Evolutionary conservation across 2,797 vertebrate species (phyloP).

Genomic region (Chanos chanos): DNA sequence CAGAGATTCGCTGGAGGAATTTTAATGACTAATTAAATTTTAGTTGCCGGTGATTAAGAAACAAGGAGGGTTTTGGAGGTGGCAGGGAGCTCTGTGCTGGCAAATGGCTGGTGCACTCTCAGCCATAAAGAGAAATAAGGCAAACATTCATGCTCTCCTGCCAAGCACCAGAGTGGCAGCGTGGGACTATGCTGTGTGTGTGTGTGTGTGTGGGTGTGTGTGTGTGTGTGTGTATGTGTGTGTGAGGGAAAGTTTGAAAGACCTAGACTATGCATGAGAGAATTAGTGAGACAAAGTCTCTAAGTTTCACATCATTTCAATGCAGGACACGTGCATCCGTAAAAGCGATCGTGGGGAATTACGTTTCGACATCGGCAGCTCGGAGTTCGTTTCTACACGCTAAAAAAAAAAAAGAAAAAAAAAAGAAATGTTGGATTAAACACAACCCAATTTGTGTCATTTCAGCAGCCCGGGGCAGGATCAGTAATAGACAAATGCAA

Average conservation of each 20-base stretch:
- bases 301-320: no score
- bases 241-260: slow-evolving; percentile 8
- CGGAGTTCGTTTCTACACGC: no score
- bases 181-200: slow-evolving; percentile 34
- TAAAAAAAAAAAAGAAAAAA: no score
- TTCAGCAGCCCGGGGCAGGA: no score
- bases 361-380: no score
- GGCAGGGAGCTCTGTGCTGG: slow-evolving; percentile 55
- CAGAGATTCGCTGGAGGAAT: slow-evolving; percentile 70
- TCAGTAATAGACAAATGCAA: no score
- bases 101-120: slow-evolving; percentile 43
- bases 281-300: no score
- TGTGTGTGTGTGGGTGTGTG: slow-evolving; percentile 51
- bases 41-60: slow-evolving; percentile 74
- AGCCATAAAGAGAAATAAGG: slow-evolving; percentile 58
- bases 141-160: slow-evolving; percentile 64
- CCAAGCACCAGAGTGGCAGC: slow-evolving; percentile 45
- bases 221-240: slow-evolving; percentile 48
- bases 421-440: no score
- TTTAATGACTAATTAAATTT: slow-evolving; percentile 81
- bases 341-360: no score
- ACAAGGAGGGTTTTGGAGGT: slow-evolving; percentile 63
- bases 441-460: no score
- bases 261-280: slow-evolving; percentile 24
- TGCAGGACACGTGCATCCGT: no score